Conservation (phyloP, 2,888 invertebrate genomes). For the Campaea margaritaria region DNA sequence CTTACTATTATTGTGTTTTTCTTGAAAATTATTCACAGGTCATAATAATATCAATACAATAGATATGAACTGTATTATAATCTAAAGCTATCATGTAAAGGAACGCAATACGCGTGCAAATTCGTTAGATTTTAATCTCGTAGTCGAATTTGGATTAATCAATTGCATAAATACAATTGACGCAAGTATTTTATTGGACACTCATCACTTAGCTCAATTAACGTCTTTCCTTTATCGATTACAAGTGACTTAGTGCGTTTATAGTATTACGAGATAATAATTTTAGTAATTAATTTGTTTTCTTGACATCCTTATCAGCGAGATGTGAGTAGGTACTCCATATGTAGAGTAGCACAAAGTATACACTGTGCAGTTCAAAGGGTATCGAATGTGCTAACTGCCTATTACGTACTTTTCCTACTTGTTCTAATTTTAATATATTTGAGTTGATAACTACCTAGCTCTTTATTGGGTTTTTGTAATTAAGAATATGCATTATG, state of each 20-base stretch:
- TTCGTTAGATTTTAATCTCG: neutral
- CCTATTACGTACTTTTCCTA: constrained; percentile 72
- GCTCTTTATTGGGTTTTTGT: neutral
- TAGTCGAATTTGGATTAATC: neutral
- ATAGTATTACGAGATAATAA: constrained; percentile 34
- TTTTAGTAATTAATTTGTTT: constrained; percentile 48
- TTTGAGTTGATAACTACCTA: neutral
- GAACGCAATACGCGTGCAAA: no score
- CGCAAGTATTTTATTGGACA: neutral
- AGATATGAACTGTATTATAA: no score
- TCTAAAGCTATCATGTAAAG: no score
- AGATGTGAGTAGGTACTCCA: constrained; percentile 30
- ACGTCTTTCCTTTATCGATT: constrained; percentile 10
- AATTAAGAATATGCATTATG: neutral
- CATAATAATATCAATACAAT: no score
- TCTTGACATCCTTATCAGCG: constrained; percentile 46
- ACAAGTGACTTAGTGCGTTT: constrained; percentile 14
- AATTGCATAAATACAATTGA: neutral
- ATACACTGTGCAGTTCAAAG: constrained; percentile 55
- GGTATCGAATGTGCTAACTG: constrained; percentile 62
- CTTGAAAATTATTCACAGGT: no score
- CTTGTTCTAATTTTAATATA: constrained; percentile 71
- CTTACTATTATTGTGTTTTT: no score
- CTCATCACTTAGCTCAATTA: constrained; percentile 8
- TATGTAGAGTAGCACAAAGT: constrained; percentile 37